Evolutionary conservation across 2,113 vertebrate species (phyloP).

Genomic region (Nesoenas mayeri): DNA sequence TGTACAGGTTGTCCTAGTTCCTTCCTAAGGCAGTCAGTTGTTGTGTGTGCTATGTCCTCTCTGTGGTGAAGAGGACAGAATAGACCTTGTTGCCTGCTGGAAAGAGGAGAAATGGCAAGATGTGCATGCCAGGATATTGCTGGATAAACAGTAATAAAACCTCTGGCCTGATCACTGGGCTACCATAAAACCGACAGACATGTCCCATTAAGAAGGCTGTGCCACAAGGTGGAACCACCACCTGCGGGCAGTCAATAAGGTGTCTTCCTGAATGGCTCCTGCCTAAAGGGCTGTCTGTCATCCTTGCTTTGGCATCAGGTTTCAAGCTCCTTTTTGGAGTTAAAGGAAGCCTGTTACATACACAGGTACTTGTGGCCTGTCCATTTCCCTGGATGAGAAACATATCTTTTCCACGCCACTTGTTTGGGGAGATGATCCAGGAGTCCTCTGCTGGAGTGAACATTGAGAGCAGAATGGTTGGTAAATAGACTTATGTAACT

Average conservation of each 20-base stretch:
- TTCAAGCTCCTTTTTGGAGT: background rate
- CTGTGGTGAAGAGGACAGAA: background rate
- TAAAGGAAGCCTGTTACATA: background rate
- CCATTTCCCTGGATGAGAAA: background rate
- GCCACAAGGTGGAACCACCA: background rate
- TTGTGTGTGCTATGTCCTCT: background rate
- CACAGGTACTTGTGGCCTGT: background rate
- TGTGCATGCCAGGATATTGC: accelerated
- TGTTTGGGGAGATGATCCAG: background rate
- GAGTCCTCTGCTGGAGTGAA: background rate
- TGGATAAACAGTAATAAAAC: background rate
- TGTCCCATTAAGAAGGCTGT: background rate
- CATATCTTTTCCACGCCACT: background rate
- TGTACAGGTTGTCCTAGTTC: background rate
- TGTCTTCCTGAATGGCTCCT: background rate
- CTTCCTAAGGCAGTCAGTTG: background rate
- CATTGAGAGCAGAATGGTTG: background rate
- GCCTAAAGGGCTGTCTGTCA: background rate
- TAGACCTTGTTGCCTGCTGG: background rate
- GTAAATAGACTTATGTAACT: background rate
- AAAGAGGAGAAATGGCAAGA: background rate
- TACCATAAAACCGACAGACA: background rate
- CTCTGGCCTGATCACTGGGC: background rate
- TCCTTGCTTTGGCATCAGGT: background rate
- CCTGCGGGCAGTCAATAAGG: accelerated